Percentiles rank a stretch among this genome's conserved stretches.
Conservation (phyloP, 2,113 vertebrate genomes). For the Boulengeromyrus knoepffleri region DNA sequence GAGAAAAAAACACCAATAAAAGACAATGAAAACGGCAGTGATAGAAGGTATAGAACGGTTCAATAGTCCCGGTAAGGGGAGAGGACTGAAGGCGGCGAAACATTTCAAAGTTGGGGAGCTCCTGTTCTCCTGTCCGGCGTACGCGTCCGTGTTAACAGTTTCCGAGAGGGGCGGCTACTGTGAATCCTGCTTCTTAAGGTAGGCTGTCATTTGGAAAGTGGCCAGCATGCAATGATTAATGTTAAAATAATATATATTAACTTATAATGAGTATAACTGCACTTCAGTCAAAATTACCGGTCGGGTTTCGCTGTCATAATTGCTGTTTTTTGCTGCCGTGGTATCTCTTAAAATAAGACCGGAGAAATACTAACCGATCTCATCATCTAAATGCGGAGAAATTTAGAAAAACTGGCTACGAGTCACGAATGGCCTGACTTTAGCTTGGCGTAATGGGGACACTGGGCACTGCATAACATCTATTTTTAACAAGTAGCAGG, state of each 20-base stretch:
- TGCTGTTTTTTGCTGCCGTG: background rate
- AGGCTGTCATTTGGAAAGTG: conserved; percentile 21
- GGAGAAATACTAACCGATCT: background rate
- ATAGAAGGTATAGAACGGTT: conserved; percentile 74
- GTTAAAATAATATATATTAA: background rate
- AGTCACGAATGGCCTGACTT: background rate
- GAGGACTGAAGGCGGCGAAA: conserved; percentile 71
- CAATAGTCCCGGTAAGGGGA: conserved; percentile 75
- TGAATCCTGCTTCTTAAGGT: conserved; percentile 86
- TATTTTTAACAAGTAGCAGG: conserved; percentile 20
- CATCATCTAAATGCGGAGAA: background rate
- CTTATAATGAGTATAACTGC: background rate
- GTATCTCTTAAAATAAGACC: background rate
- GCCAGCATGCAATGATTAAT: background rate
- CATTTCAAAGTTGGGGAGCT: conserved; percentile 73
- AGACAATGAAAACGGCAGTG: conserved; percentile 41
- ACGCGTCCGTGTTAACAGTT: conserved; percentile 70
- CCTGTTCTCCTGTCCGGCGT: conserved; percentile 75
- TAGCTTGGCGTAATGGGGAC: background rate
- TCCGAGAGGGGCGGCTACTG: conserved; percentile 77
- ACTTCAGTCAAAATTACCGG: background rate
- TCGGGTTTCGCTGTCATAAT: background rate
- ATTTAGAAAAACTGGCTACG: background rate
- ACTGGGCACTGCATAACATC: background rate
- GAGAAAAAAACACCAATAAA: background rate